phyloP scores from a whole-genome alignment of 2,888 invertebrate species.

The Vandiemenella viatica region DNA sequence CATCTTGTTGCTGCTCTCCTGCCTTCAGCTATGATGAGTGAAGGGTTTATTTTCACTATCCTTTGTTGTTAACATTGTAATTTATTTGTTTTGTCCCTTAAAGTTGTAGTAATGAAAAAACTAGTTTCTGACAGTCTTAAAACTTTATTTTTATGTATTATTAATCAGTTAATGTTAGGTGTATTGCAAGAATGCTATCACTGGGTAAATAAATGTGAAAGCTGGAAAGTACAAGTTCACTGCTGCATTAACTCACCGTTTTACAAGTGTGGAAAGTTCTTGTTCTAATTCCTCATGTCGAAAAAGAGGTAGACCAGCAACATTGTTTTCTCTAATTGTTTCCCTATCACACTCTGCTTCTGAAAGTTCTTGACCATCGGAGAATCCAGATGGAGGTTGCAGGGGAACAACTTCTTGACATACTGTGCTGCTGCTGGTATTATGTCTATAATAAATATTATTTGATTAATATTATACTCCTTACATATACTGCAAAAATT shows the following conservation, averaged over 20 bases:
- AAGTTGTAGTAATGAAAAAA: no score
- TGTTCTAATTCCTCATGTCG: constrained; percentile 19
- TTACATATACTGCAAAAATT: neutral
- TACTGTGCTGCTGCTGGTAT: constrained; percentile 9
- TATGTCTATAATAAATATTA: constrained; percentile 3
- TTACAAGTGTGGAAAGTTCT: constrained; percentile 19
- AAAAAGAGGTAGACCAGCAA: constrained; percentile 16
- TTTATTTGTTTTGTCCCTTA: no score
- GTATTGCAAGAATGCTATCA: neutral
- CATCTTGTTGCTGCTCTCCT: no score
- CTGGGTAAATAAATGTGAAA: neutral
- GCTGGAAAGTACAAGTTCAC: neutral
- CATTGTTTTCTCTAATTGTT: neutral
- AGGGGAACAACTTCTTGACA: constrained; percentile 17
- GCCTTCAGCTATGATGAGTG: no score
- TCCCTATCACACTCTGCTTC: constrained; percentile 16
- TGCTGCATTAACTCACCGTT: constrained; percentile 14
- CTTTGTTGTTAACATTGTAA: no score
- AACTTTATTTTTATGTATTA: no score
- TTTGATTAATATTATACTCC: neutral
- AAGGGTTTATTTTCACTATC: no score
- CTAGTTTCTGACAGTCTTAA: no score
- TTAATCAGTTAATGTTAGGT: no score
- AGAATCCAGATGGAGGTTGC: constrained; percentile 20
- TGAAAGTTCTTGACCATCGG: constrained; percentile 20